Evolutionary conservation across 2,797 vertebrate species (phyloP).

Genomic region (Microtus obscurus): DNA sequence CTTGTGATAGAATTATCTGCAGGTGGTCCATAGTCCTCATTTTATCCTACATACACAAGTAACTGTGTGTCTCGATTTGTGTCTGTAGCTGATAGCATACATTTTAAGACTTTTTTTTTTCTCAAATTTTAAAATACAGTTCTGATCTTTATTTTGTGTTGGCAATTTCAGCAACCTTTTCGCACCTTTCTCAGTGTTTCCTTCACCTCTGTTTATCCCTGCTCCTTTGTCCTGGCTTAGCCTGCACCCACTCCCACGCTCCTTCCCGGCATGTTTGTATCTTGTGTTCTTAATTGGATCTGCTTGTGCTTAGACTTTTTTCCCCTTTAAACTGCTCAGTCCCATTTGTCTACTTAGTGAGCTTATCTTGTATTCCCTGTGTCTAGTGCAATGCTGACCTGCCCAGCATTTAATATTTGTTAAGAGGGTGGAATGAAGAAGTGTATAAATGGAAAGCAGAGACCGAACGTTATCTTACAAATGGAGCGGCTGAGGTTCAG

Average conservation of each 20-base stretch:
- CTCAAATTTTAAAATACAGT: conserved; percentile 57
- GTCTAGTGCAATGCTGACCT: neutral
- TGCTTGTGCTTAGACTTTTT: conserved; percentile 45
- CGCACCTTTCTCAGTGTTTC: neutral
- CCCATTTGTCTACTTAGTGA: conserved; percentile 49
- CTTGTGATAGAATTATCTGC: neutral
- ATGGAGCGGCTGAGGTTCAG: neutral
- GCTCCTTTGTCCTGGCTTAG: too few relatives aligned
- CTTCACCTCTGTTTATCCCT: neutral
- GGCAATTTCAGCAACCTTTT: neutral
- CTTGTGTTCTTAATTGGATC: conserved; percentile 34
- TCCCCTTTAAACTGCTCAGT: conserved; percentile 39
- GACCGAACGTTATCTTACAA: conserved; percentile 36
- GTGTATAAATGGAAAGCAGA: conserved; percentile 10
- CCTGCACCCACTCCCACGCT: neutral
- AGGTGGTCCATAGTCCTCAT: neutral
- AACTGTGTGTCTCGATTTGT: conserved; percentile 39
- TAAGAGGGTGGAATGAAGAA: conserved; percentile 50
- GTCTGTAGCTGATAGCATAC: conserved; percentile 23
- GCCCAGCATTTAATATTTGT: conserved; percentile 32
- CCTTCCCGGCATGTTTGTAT: neutral
- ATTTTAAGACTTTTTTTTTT: conserved; percentile 54
- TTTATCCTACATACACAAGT: conserved; percentile 53
- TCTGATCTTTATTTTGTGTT: conserved; percentile 42
- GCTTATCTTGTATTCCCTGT: conserved; percentile 65